phyloP scores from a whole-genome alignment of 2,113 vertebrate genomes.

The Sterna hirundo region DNA sequence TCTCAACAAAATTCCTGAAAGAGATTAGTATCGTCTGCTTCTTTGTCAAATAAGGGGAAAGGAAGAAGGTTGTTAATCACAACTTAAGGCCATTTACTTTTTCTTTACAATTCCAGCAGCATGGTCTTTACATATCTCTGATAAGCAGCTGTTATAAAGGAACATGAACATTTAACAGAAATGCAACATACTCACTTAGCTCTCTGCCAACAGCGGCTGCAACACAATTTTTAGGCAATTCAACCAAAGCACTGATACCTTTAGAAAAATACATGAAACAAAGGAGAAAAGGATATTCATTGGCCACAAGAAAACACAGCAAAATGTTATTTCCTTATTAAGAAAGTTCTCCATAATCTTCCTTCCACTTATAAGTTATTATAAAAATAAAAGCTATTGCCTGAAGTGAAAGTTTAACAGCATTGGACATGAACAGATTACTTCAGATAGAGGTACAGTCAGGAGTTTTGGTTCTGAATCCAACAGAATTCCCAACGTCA shows the following conservation, averaged over 20 bases:
- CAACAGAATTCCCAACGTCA: not conserved
- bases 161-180: not conserved
- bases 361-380: not conserved
- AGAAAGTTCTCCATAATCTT: not conserved
- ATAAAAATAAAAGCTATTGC: not conserved
- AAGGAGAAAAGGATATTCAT: not conserved
- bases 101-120: not conserved
- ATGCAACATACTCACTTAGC: slow-evolving; percentile 79
- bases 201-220: slow-evolving; percentile 90
- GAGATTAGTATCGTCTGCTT: not conserved
- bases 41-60: not conserved
- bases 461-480: not conserved
- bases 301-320: not conserved
- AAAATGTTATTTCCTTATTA: not conserved
- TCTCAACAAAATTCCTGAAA: not conserved
- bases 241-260: slow-evolving; percentile 88
- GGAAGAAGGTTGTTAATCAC: not conserved
- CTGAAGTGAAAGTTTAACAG: not conserved
- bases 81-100: not conserved
- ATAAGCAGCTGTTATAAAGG: not conserved
- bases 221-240: slow-evolving; percentile 89
- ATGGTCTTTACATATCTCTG: not conserved
- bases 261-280: not conserved
- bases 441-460: not conserved
- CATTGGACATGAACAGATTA: not conserved